Conservation (phyloP, 2,113 vertebrate genomes). For the Indri indri region DNA sequence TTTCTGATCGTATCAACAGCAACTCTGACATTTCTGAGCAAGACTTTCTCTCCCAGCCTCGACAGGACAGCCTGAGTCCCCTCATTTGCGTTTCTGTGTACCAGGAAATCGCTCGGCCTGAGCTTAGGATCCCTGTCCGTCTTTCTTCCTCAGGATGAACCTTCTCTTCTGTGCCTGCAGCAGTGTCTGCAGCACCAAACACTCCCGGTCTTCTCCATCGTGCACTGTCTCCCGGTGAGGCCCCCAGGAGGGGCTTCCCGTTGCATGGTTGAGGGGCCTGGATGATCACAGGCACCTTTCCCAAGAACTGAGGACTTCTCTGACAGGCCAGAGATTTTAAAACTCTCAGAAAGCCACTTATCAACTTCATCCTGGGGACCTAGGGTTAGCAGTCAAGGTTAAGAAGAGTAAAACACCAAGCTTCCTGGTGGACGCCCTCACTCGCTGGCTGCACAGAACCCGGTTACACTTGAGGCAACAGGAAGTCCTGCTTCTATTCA, state of each 20-base stretch:
- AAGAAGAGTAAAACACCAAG: too few relatives aligned
- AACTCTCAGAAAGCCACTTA: neutral
- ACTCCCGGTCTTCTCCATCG: neutral
- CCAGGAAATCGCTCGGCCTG: neutral
- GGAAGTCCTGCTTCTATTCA: too few relatives aligned
- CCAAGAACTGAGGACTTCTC: neutral
- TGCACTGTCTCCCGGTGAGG: neutral
- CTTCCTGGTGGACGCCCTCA: neutral
- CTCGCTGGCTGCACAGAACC: neutral
- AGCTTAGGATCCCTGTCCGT: neutral
- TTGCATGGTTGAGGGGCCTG: neutral
- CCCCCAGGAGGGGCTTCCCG: neutral
- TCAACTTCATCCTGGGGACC: neutral
- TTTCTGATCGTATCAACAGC: neutral
- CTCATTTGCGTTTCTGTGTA: neutral
- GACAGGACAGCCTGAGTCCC: neutral
- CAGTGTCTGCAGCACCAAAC: rapidly evolving
- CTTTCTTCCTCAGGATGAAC: neutral
- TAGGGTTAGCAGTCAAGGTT: neutral
- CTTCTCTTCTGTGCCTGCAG: neutral
- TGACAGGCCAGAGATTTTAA: neutral
- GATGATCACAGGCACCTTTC: neutral
- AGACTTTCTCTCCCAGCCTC: neutral
- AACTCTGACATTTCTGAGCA: neutral
- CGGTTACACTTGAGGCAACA: neutral